These are phyloP conservation scores for Mercenaria mercenaria DNA, from an alignment of 1,140 invertebrate genomes.

Conservation along the genomic window DNA sequence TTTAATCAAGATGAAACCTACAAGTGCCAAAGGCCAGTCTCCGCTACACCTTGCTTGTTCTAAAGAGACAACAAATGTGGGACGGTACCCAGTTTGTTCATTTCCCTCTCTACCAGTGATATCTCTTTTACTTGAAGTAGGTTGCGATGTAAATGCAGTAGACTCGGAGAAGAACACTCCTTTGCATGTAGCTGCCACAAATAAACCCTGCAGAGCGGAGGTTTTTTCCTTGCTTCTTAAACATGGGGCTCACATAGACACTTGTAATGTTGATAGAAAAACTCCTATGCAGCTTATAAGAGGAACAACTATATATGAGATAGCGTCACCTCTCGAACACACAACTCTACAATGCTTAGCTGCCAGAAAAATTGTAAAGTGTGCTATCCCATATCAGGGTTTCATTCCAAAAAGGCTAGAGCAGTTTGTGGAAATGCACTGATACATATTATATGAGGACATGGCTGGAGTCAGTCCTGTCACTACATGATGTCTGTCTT, in stretches of 20 bases:
- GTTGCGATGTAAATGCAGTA: slow-evolving; percentile 91
- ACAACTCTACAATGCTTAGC: slow-evolving; percentile 93
- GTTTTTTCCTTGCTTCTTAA: slow-evolving; percentile 91
- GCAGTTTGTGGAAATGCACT: slow-evolving; percentile 93
- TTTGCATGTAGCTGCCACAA: slow-evolving; percentile 91
- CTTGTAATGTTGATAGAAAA: slow-evolving; percentile 92
- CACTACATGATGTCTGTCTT: neutral
- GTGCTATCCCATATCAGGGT: slow-evolving; percentile 90
- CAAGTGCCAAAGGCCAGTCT: slow-evolving; percentile 91
- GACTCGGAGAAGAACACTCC: slow-evolving; percentile 92
- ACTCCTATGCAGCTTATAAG: slow-evolving; percentile 90
- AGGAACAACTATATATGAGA: slow-evolving; percentile 90
- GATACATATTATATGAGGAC: slow-evolving; percentile 43
- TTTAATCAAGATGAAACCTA: slow-evolving; percentile 92
- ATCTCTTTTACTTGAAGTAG: slow-evolving; percentile 92
- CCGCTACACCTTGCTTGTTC: slow-evolving; percentile 94
- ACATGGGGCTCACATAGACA: slow-evolving; percentile 94
- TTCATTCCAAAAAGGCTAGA: slow-evolving; percentile 91
- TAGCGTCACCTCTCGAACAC: slow-evolving; percentile 90
- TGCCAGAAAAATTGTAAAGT: slow-evolving; percentile 91
- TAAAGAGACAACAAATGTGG: slow-evolving; percentile 87
- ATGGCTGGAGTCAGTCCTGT: neutral
- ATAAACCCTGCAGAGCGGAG: slow-evolving; percentile 86
- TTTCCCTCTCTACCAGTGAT: slow-evolving; percentile 92
- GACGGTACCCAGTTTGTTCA: slow-evolving; percentile 91